Evolutionary conservation across 2,113 vertebrate species (phyloP).

Genomic region (Leucopternis melanops): DNA sequence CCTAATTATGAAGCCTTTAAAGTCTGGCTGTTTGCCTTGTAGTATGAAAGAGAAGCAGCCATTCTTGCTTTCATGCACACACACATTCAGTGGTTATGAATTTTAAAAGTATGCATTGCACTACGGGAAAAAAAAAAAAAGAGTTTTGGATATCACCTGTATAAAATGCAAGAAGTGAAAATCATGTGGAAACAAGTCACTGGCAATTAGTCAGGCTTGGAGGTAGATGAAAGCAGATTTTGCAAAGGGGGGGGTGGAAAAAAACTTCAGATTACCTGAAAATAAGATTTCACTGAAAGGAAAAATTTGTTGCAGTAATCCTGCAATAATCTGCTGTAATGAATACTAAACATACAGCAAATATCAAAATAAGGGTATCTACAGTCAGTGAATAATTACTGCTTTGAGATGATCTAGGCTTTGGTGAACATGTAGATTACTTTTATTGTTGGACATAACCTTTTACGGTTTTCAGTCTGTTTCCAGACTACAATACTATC

Average conservation of each 20-base stretch:
- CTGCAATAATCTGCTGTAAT: constrained; percentile 1
- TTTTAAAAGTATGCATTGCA: constrained; percentile 33
- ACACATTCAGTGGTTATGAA: not conserved
- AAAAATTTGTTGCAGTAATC: not conserved
- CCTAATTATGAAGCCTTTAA: constrained; percentile 13
- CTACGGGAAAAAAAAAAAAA: not conserved
- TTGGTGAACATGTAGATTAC: constrained; percentile 51
- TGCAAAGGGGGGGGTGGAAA: not conserved
- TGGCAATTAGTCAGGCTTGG: not conserved
- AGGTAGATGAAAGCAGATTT: not conserved
- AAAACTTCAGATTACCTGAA: not conserved
- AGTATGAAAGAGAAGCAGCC: not conserved
- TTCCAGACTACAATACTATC: constrained; percentile 63
- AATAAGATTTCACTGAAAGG: not conserved
- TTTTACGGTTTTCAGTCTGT: constrained; percentile 62
- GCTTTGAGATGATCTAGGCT: constrained; percentile 24
- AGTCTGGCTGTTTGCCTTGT: not conserved
- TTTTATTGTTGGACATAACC: constrained; percentile 65
- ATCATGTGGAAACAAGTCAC: constrained; percentile 1
- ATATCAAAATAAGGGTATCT: constrained; percentile 7
- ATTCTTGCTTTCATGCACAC: not conserved
- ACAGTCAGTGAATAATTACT: constrained; percentile 15
- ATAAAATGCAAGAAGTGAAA: constrained; percentile 41
- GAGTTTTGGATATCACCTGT: not conserved
- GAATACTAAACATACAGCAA: constrained; percentile 6